Percentiles rank a stretch among this genome's conserved stretches.
phyloP scores from a whole-genome alignment of 1,140 invertebrate genomes.

The Metopolophium dirhodum region DNA sequence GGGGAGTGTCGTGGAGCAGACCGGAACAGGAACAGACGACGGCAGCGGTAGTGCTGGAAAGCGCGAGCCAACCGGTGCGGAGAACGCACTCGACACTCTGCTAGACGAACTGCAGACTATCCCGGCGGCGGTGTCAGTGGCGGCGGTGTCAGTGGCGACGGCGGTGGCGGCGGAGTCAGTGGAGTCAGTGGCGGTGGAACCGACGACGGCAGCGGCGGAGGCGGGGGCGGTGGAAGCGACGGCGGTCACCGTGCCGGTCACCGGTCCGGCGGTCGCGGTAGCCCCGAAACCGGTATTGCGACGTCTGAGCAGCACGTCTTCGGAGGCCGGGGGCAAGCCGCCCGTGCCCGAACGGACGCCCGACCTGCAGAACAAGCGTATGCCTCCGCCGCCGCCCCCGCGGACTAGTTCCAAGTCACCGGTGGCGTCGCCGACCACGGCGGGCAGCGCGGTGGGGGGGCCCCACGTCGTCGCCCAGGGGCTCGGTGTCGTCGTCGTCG shows the following conservation, averaged over 20 bases:
- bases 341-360: constrained; percentile 78
- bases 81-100: constrained; percentile 95
- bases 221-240: constrained; percentile 58
- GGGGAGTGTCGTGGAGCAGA: constrained; percentile 68
- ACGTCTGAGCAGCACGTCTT: constrained; percentile 72
- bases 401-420: constrained; percentile 82
- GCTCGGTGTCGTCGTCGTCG: constrained; percentile 46
- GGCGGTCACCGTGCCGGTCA: constrained; percentile 54
- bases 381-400: constrained; percentile 85
- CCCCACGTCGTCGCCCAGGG: constrained; percentile 60
- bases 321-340: constrained; percentile 69
- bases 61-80: constrained; percentile 71
- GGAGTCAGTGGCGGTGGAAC: constrained; percentile 67
- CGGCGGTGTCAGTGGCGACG: constrained; percentile 61
- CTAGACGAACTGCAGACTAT: constrained; percentile 86
- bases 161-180: constrained; percentile 58
- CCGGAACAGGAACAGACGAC: constrained; percentile 69
- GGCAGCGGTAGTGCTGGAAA: constrained; percentile 65
- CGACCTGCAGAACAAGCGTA: constrained; percentile 74
- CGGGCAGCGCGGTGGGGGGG: constrained; percentile 60
- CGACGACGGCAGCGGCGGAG: constrained; percentile 65
- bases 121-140: constrained; percentile 52
- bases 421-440: constrained; percentile 76
- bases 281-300: constrained; percentile 68
- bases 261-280: constrained; percentile 60